Conservation (phyloP, 92 coral and sea anemone species). For the Phymanthus crucifer region DNA sequence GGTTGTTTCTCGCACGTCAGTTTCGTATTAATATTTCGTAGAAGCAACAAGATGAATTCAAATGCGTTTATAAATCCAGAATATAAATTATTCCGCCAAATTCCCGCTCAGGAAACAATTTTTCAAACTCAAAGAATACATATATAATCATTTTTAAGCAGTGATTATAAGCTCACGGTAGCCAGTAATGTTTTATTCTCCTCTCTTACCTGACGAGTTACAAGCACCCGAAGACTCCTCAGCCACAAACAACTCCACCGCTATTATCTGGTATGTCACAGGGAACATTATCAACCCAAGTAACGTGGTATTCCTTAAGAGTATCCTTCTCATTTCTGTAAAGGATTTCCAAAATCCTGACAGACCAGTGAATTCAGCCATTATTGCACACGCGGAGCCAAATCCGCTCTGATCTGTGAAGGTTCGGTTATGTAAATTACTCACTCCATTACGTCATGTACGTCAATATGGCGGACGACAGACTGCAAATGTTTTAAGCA, state of each 20-base stretch:
- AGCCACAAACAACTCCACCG: conserved; percentile 63
- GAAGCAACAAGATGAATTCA: no score
- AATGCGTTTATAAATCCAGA: no score
- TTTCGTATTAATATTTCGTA: no score
- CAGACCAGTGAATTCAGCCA: conserved; percentile 18
- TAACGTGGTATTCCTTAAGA: conserved; percentile 55
- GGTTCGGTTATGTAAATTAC: background rate
- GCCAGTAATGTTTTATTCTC: no score
- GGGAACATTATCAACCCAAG: conserved; percentile 59
- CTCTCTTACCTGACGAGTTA: conserved; percentile 53
- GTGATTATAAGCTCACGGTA: background rate
- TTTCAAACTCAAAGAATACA: no score
- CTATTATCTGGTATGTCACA: conserved; percentile 65
- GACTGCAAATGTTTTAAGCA: no score
- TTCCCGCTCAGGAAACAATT: no score
- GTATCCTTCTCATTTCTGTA: conserved; percentile 39
- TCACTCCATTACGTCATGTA: background rate
- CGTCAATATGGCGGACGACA: background rate
- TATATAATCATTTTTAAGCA: background rate
- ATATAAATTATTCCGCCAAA: no score
- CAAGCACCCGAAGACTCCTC: conserved; percentile 49
- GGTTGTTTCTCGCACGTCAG: no score
- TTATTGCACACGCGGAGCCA: background rate
- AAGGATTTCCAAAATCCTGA: conserved; percentile 74
- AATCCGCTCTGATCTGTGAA: background rate